Evolutionary conservation across 2,797 vertebrate genomes (phyloP).

Genomic region (Propithecus perrieri): DNA sequence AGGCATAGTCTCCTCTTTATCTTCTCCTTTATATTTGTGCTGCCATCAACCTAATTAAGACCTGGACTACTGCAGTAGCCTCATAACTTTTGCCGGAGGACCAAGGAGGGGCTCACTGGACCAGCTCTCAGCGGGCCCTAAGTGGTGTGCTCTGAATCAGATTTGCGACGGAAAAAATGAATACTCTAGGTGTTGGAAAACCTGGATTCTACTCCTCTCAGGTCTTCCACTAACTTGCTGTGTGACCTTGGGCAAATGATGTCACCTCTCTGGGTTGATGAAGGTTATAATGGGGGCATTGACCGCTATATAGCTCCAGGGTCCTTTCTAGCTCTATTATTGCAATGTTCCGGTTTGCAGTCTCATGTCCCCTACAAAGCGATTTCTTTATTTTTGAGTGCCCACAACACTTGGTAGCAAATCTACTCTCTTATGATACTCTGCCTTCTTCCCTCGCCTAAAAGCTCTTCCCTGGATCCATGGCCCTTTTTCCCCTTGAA

Average conservation of each 20-base stretch:
- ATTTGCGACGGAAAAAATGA: background rate
- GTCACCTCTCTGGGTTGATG: background rate
- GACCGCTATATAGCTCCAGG: background rate
- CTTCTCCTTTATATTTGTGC: background rate
- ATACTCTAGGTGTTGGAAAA: background rate
- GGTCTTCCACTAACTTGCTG: background rate
- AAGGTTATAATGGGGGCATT: background rate
- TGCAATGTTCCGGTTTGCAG: background rate
- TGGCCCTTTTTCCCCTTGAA: background rate
- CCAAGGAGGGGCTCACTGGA: background rate
- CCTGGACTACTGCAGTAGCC: background rate
- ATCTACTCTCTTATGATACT: background rate
- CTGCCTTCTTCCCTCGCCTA: background rate
- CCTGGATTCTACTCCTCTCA: background rate
- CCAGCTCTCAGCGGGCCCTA: background rate
- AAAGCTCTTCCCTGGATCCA: background rate
- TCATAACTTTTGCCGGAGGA: slow-evolving; percentile 17
- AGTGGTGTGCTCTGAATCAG: background rate
- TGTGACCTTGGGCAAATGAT: background rate
- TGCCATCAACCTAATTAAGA: background rate
- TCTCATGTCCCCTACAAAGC: background rate
- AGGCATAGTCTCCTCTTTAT: background rate
- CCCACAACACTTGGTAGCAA: background rate
- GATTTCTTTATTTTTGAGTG: background rate
- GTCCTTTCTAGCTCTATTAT: background rate